phyloP scores from a whole-genome alignment of 1,140 invertebrate species.

The Dendroctonus valens region DNA sequence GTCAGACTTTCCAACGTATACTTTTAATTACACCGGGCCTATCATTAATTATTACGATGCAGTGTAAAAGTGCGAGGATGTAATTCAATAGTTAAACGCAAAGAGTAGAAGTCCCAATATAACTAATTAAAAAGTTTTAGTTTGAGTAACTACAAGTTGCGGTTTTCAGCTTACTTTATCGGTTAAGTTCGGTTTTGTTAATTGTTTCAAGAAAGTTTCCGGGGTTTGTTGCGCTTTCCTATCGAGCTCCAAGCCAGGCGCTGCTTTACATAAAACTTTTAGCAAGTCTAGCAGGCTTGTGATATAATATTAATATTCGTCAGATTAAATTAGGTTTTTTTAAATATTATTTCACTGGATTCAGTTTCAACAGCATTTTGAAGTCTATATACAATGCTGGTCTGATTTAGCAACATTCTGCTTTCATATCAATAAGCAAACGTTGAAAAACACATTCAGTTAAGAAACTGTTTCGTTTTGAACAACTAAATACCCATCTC shows the following conservation, averaged over 20 bases:
- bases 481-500: too few species aligned
- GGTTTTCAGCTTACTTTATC: constrained; percentile 25
- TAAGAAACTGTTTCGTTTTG: too few species aligned
- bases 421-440: too few species aligned
- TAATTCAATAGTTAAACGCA: constrained; percentile 18
- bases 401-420: too few species aligned
- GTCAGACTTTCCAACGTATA: constrained; percentile 26
- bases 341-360: too few species aligned
- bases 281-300: too few species aligned
- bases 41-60: constrained; percentile 24
- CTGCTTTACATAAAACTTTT: too few species aligned
- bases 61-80: constrained; percentile 9
- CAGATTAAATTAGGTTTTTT: too few species aligned
- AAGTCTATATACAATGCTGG: too few species aligned
- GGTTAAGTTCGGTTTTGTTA: constrained; percentile 9
- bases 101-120: constrained; percentile 14
- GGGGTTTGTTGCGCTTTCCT: constrained; percentile 6
- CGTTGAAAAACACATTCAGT: too few species aligned
- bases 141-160: constrained; percentile 16
- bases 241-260: background rate
- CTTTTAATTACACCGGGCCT: constrained; percentile 24
- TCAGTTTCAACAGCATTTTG: too few species aligned
- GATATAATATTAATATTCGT: too few species aligned
- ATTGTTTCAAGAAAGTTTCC: constrained; percentile 8
- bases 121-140: constrained; percentile 32